These are phyloP conservation scores for Melospiza melodia DNA, from an alignment of 2,113 vertebrate genomes.

Conservation along the genomic window DNA sequence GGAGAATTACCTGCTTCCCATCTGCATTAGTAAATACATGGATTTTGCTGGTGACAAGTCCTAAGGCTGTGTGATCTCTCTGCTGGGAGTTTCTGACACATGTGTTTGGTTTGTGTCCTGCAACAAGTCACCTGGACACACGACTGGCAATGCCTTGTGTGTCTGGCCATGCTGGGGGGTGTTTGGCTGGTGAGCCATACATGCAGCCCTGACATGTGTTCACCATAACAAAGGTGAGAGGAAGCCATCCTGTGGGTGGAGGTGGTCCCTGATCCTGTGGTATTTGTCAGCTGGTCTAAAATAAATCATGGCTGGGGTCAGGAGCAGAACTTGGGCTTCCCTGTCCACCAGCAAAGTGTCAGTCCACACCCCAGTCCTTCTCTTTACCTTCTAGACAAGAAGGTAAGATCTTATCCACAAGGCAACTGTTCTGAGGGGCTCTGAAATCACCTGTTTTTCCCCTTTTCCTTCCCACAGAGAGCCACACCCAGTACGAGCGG, in stretches of 20 bases:
- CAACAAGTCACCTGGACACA: neutral
- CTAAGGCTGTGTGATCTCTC: neutral
- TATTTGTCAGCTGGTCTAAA: neutral
- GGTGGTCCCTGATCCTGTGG: neutral
- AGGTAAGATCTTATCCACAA: neutral
- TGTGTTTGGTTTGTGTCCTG: neutral
- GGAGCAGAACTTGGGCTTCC: neutral
- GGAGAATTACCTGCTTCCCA: neutral
- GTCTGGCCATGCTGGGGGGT: accelerated
- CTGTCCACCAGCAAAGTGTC: neutral
- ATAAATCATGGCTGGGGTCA: neutral
- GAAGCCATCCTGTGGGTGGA: neutral
- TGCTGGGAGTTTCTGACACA: neutral
- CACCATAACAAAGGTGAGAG: neutral
- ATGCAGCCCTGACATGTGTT: accelerated
- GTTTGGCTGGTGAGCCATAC: neutral
- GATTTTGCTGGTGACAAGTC: neutral
- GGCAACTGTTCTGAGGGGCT: neutral
- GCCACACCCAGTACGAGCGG: slow-evolving; percentile 84
- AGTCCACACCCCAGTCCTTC: neutral
- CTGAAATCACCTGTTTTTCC: neutral
- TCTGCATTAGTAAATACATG: neutral
- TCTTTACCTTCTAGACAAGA: neutral
- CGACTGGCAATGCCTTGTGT: neutral
- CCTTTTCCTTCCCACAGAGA: slow-evolving; percentile 70